A percentile compares a stretch with the other conserved stretches of the same genome.
Evolutionary conservation across 2,888 invertebrate genomes (phyloP).

Genomic region (Halictus ligatus): DNA sequence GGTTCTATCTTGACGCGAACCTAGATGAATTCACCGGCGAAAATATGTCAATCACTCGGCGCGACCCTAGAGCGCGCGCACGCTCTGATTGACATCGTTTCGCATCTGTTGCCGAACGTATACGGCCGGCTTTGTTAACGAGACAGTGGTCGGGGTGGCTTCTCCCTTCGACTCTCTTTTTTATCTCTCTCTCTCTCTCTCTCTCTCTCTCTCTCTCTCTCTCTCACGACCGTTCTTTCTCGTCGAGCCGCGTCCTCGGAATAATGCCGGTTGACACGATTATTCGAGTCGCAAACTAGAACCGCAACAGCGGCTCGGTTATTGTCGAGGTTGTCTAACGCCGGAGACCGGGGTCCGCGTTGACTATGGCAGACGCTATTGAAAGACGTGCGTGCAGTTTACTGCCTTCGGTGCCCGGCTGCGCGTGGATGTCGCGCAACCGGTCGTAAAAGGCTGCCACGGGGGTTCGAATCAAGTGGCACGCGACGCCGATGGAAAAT

Average conservation of each 20-base stretch:
- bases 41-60: slow-evolving; percentile 82
- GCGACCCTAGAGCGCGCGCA: slow-evolving; percentile 69
- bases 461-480: slow-evolving; percentile 20
- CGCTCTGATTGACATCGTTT: slow-evolving; percentile 75
- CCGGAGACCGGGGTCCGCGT: slow-evolving; percentile 4
- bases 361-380: slow-evolving; percentile 17
- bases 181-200: background rate
- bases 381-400: slow-evolving; percentile 29
- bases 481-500: slow-evolving; percentile 17
- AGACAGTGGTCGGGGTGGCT: slow-evolving; percentile 41
- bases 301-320: slow-evolving; percentile 66
- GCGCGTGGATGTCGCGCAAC: slow-evolving; percentile 48
- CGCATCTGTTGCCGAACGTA: slow-evolving; percentile 77
- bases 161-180: slow-evolving; percentile 5
- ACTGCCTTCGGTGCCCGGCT: background rate
- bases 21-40: slow-evolving; percentile 74
- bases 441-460: slow-evolving; percentile 39
- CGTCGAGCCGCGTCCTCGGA: slow-evolving; percentile 42
- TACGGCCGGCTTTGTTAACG: slow-evolving; percentile 68
- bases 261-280: slow-evolving; percentile 64
- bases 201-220: background rate
- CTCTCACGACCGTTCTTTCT: background rate
- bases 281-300: slow-evolving; percentile 64
- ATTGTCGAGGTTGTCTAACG: slow-evolving; percentile 55
- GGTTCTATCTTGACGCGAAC: slow-evolving; percentile 14